A percentile compares a stretch with the other conserved stretches of the same genome.
phyloP scores from a whole-genome alignment of 2,888 invertebrate species.

The Phaonia tiefii region DNA sequence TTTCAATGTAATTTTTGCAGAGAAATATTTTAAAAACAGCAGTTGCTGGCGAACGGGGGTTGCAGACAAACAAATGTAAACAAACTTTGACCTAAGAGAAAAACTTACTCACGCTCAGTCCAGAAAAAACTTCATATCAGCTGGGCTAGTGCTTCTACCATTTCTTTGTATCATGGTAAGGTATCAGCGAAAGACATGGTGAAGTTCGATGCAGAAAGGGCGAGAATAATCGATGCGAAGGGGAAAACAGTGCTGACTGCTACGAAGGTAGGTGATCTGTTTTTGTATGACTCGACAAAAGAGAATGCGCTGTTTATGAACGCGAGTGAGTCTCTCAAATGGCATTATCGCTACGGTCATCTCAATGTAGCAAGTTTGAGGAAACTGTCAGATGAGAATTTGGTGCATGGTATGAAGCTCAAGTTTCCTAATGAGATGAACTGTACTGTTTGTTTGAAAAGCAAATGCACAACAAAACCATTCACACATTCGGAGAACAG shows the following conservation, averaged over 20 bases:
- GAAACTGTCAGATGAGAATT: constrained; percentile 42
- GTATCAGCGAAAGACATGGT: constrained; percentile 30
- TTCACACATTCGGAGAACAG: constrained; percentile 45
- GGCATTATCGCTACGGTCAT: constrained; percentile 59
- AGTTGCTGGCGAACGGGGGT: no score
- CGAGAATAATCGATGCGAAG: constrained; percentile 22
- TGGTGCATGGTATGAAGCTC: constrained; percentile 48
- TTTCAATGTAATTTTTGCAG: no score
- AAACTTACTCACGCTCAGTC: no score
- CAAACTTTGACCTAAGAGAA: constrained; percentile 19
- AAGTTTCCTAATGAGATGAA: constrained; percentile 42
- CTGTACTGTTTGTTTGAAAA: constrained; percentile 46
- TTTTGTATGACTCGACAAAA: constrained; percentile 13
- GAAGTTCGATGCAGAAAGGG: constrained; percentile 29
- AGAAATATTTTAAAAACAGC: no score
- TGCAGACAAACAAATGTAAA: no score
- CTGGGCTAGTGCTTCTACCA: no score
- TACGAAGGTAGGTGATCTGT: constrained; percentile 40
- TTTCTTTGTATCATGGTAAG: no score
- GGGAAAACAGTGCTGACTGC: constrained; percentile 36
- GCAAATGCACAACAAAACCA: constrained; percentile 43
- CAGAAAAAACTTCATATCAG: no score
- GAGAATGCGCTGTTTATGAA: background rate
- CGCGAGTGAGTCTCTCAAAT: no score
- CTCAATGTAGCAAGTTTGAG: constrained; percentile 54